Evolutionary conservation across 2,113 vertebrate genomes (phyloP), one percentile per base, ranked within the genome.

Genomic region (Tenebrosternarchus preto): DNA sequence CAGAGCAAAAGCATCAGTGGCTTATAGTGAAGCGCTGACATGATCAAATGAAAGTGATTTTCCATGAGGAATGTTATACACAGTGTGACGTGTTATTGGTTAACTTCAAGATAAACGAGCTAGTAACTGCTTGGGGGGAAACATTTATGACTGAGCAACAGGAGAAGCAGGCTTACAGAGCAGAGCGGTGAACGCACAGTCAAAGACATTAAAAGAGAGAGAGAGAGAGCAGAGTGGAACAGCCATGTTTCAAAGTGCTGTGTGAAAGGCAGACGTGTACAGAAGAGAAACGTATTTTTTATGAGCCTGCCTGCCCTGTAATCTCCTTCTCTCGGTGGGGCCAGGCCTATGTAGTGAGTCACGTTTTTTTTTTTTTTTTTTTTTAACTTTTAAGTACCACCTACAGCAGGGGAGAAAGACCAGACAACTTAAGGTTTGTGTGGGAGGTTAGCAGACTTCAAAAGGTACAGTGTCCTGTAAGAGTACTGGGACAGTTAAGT

Each of bases 361-460:
- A 85, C 76, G 33, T 6, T 36, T 36, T 73, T 87, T 89, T 81
- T 89, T 89, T 91, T 85, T 86, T 36, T 73, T 87, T 89, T 81
- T 89, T 89, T 91, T 85, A 85, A 78, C 87, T 76, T 82, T 87
- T 90, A 92, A 91, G 86, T 88, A 88, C 87, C 88, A 91, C 90
- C 91, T 91, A 88, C 80, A 88, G 88, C 85, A 90, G 87, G 89
- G 85, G 86, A 85, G 87, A 83, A 83, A 84, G 82, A 66, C 79
- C 73, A 24, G 46, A 27, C 79, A 73, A 43, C 53, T 63, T 73
- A n/a, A 80, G 46, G 56, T 80, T 82, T 84, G 88, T 83, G 87
- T 90, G 90, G 84, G 20, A 39, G 67, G 36, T 22, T 43, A 43
- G 43, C 43, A 50, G 43, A 50, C 43, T 50, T 50, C 43, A 9